These are phyloP conservation scores for Plumapathes pennacea DNA, from an alignment of 92 coral and sea anemone species.

Conservation along the genomic window DNA sequence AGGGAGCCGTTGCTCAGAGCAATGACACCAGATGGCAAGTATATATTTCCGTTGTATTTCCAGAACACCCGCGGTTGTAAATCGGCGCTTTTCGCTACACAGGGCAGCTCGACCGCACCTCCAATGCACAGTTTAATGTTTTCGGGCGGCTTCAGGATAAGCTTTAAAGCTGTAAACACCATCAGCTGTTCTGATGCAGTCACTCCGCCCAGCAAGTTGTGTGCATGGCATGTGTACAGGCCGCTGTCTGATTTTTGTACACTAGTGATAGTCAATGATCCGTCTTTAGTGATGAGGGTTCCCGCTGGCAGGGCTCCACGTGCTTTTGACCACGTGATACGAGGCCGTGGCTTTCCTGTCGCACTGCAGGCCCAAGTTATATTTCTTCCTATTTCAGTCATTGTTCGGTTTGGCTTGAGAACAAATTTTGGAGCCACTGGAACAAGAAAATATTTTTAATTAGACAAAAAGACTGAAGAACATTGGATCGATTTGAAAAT, in stretches of 20 bases:
- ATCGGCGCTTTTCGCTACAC: slow-evolving; percentile 41
- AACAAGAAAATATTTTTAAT: too few relatives aligned
- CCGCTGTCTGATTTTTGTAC: slow-evolving; percentile 27
- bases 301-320: slow-evolving; percentile 2
- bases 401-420: slow-evolving; percentile 7
- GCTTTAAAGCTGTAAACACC: slow-evolving; percentile 17
- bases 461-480: too few relatives aligned
- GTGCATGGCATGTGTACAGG: slow-evolving; percentile 33
- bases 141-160: slow-evolving; percentile 29
- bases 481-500: too few relatives aligned
- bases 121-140: not conserved
- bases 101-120: slow-evolving; percentile 16
- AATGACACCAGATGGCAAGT: not conserved
- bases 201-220: slow-evolving; percentile 26
- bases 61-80: slow-evolving; percentile 19
- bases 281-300: not conserved
- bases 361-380: slow-evolving; percentile 26
- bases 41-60: slow-evolving; percentile 10
- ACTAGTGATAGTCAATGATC: slow-evolving; percentile 8
- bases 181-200: slow-evolving; percentile 24
- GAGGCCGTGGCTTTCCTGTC: slow-evolving; percentile 37
- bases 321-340: slow-evolving; percentile 33
- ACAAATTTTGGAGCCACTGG: slow-evolving; percentile 14
- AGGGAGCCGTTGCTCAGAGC: slow-evolving; percentile 34
- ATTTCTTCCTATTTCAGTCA: slow-evolving; percentile 5